Conservation (phyloP, 1,140 invertebrate species). For the Vanessa atalanta region DNA sequence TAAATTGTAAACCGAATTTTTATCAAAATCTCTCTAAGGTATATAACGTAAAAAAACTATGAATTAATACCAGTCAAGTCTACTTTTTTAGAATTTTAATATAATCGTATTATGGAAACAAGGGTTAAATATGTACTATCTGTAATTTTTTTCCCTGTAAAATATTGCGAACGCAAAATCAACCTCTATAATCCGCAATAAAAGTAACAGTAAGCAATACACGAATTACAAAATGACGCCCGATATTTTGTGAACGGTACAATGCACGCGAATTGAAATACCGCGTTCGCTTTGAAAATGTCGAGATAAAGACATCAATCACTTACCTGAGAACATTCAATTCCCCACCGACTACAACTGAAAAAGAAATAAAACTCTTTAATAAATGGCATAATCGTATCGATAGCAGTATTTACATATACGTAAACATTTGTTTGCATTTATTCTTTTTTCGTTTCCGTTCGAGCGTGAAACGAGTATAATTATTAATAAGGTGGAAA, state of each 20-base stretch:
- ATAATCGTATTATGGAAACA: too few species aligned
- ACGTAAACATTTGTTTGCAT: constrained; percentile 15
- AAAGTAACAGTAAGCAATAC: constrained; percentile 16
- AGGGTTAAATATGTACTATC: too few species aligned
- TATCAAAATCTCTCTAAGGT: background rate
- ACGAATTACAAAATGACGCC: constrained; percentile 34
- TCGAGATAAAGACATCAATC: constrained; percentile 64
- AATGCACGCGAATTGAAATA: constrained; percentile 55
- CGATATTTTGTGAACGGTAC: constrained; percentile 38
- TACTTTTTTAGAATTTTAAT: too few species aligned
- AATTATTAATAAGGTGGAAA: constrained; percentile 12
- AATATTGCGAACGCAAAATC: too few species aligned
- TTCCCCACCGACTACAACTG: constrained; percentile 52
- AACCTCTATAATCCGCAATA: background rate
- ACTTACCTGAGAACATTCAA: constrained; percentile 65
- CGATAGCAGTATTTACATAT: constrained; percentile 7
- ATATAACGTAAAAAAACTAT: too few species aligned
- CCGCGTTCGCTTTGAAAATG: constrained; percentile 53
- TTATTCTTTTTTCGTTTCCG: background rate
- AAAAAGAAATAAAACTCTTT: constrained; percentile 54
- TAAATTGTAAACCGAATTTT: too few species aligned
- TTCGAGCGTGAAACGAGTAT: background rate
- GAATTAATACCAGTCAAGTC: too few species aligned
- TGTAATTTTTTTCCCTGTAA: too few species aligned
- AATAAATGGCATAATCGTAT: constrained; percentile 42